A percentile compares a stretch with the other conserved stretches of the same genome.
phyloP scores from a whole-genome alignment of 2,888 invertebrate genomes.

The Hydriomena furcata region DNA sequence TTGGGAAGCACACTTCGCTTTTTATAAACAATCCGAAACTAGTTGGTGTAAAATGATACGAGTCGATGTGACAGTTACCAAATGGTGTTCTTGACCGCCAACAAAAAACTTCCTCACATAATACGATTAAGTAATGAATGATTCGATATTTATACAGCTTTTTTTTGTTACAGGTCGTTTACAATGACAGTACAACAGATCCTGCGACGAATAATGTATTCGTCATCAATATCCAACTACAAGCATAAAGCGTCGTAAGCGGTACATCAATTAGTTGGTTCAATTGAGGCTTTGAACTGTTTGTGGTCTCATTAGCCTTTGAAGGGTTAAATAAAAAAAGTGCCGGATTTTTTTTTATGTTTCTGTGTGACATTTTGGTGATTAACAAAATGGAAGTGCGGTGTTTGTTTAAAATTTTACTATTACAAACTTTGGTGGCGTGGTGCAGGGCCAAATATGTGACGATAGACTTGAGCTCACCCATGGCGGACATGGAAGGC shows the following conservation, averaged over 20 bases:
- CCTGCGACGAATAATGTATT: slow-evolving; percentile 59
- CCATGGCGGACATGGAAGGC: slow-evolving; percentile 42
- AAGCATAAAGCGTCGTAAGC: slow-evolving; percentile 67
- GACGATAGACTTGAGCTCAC: slow-evolving; percentile 47
- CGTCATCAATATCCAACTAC: slow-evolving; percentile 70
- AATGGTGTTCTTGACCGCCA: slow-evolving; percentile 34
- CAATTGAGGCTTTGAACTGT: slow-evolving; percentile 34
- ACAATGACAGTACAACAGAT: slow-evolving; percentile 69
- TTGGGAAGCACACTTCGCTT: slow-evolving; percentile 35
- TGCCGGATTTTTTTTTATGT: slow-evolving; percentile 58
- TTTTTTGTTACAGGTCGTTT: slow-evolving; percentile 68
- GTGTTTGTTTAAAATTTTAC: slow-evolving; percentile 73
- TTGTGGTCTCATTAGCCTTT: slow-evolving; percentile 37
- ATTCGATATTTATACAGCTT: slow-evolving; percentile 35
- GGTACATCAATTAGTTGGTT: slow-evolving; percentile 34
- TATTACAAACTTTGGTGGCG: slow-evolving; percentile 72
- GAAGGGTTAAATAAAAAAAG: slow-evolving; percentile 38
- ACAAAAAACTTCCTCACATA: slow-evolving; percentile 30
- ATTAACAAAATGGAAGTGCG: slow-evolving; percentile 71
- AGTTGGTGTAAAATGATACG: slow-evolving; percentile 39
- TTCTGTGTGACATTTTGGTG: slow-evolving; percentile 59
- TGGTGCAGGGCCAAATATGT: slow-evolving; percentile 73
- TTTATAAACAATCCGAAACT: slow-evolving; percentile 33
- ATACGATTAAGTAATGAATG: slow-evolving; percentile 14
- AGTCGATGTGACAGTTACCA: slow-evolving; percentile 43